Evolutionary conservation across 2,888 invertebrate species (phyloP), one percentile per base, ranked within the genome.

Genomic region (Ormyrus rosae): DNA sequence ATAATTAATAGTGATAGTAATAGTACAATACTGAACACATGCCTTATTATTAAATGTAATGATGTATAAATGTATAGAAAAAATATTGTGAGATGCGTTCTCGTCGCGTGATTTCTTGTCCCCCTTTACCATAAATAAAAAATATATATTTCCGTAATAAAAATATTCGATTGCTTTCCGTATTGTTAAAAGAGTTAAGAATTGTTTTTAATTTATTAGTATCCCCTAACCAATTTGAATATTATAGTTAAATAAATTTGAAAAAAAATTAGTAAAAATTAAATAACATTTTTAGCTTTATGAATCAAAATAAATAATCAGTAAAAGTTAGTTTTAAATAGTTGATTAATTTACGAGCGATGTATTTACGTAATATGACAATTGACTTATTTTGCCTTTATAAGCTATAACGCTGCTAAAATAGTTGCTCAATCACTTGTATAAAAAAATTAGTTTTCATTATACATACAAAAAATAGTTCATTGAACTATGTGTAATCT

Each of bases 21-120:
- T 64, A 70, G 70, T 74, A 81, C 50, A 81, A 81, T 81, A 81
- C 76, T 81, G 78, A 81, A 79, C 81, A 79, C 78, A 76, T 76
- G 48, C 19, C 70, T 79, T 75, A 79, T 13, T 34, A 70, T 70
- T 70, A 78, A 68, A 70, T 72, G 75, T 13, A 9, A 48, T 76
- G 34, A 56, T 74, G 34, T 34, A 75, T 78, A 75, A 56, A 74
- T 70, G 70, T 55, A 63, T 78, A 75, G 61, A 78, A 75, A 78
- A 79, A 67, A 80, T 69, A 71, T 75, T 51, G 34, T 73, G 45
- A 70, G 67, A 76, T 19, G 50, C 64, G 65, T 67, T 75, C 48
- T 73, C 53, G 53, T 63, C 13, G 8, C 53, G 8, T 34, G 34
- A 34, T 34, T 34, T 70, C 11, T 46, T 55, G 46, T 65, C 46